Percentiles rank a stretch among this genome's conserved stretches.
These are phyloP conservation scores for Marmota flaviventris DNA, from an alignment of 2,113 vertebrate genomes.

Conservation along the genomic window DNA sequence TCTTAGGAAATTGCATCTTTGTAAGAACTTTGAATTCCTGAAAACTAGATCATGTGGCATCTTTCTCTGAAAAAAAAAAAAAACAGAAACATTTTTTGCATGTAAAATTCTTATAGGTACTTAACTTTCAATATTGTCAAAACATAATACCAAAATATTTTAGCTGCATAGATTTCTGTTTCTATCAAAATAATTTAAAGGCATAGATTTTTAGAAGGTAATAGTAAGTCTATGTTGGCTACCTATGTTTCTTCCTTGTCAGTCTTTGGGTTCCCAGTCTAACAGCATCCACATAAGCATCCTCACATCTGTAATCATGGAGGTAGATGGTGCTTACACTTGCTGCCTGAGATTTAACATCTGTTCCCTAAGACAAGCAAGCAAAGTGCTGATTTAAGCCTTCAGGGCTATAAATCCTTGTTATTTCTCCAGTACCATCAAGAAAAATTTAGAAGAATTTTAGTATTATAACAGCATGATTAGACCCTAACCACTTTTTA, in stretches of 20 bases:
- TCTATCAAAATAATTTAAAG: neutral
- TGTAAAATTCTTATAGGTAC: neutral
- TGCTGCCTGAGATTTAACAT: neutral
- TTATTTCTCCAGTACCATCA: neutral
- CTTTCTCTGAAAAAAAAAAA: neutral
- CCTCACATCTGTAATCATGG: neutral
- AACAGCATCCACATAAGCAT: neutral
- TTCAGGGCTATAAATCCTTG: neutral
- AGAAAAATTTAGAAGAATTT: constrained; percentile 18
- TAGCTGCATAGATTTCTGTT: neutral
- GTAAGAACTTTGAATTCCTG: neutral
- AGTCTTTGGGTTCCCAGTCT: neutral
- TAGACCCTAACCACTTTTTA: neutral
- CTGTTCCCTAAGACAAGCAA: neutral
- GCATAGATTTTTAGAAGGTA: neutral
- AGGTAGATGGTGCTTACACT: neutral
- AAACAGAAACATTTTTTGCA: neutral
- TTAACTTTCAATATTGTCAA: constrained; percentile 14
- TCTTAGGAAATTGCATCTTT: constrained; percentile 30
- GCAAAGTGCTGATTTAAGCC: neutral
- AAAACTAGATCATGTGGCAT: neutral
- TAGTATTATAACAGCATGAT: neutral
- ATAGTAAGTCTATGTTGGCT: neutral
- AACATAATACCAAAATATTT: neutral
- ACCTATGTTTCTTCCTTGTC: neutral